phyloP scores from a whole-genome alignment of 2,888 invertebrate genomes.

The Scaptomyza flava region DNA sequence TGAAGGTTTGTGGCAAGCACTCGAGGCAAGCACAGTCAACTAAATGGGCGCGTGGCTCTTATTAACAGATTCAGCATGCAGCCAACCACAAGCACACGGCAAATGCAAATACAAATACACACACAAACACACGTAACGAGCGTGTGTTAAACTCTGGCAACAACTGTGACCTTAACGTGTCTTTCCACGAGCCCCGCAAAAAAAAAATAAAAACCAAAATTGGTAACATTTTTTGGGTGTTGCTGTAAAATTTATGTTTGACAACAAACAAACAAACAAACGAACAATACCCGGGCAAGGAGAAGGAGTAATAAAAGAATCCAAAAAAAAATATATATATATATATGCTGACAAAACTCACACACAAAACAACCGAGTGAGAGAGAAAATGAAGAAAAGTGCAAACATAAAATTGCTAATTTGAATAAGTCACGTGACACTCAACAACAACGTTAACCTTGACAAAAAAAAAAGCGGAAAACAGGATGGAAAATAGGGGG shows the following conservation, averaged over 20 bases:
- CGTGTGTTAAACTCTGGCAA: constrained; percentile 21
- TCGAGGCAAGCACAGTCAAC: constrained; percentile 46
- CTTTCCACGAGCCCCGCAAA: constrained; percentile 8
- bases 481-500: neutral
- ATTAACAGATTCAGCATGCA: constrained; percentile 73
- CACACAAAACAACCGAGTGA: neutral
- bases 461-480: constrained; percentile 24
- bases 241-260: constrained; percentile 45
- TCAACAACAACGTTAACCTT: constrained; percentile 47
- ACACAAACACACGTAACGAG: constrained; percentile 6
- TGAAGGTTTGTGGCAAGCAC: constrained; percentile 6
- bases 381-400: constrained; percentile 32
- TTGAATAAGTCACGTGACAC: constrained; percentile 79
- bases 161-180: constrained; percentile 50
- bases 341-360: neutral
- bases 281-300: neutral
- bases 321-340: constrained; percentile 5
- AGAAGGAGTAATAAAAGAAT: neutral
- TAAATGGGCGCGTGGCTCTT: constrained; percentile 70
- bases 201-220: constrained; percentile 19
- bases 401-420: constrained; percentile 77
- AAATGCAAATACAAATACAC: constrained; percentile 17
- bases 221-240: constrained; percentile 47
- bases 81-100: constrained; percentile 22
- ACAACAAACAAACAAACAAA: constrained; percentile 21